Percentiles rank a stretch among this genome's conserved stretches.
phyloP scores from a whole-genome alignment of 2,797 vertebrate genomes.

The Oophaga sylvatica region DNA sequence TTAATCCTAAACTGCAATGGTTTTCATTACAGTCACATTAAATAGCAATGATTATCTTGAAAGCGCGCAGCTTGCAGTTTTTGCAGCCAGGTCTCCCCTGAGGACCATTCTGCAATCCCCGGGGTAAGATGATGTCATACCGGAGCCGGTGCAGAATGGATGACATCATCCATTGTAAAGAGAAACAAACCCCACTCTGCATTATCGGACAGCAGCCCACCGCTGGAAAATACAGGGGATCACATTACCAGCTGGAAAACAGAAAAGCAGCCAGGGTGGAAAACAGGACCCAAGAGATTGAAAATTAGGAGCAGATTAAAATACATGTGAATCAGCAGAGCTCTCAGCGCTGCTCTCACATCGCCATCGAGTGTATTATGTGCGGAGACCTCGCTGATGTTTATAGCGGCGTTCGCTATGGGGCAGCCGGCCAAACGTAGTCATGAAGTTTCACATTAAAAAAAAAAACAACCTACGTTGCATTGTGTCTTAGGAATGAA shows the following conservation, averaged over 20 bases:
- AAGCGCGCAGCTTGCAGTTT: constrained; percentile 40
- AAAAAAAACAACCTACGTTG: background rate
- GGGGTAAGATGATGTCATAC: constrained; percentile 72
- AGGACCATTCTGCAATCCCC: constrained; percentile 64
- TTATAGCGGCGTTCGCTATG: background rate
- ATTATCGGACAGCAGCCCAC: constrained; percentile 41
- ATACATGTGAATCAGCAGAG: constrained; percentile 49
- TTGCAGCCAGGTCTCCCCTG: background rate
- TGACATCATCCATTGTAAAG: constrained; percentile 65
- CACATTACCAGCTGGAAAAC: constrained; percentile 52
- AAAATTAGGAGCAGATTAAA: constrained; percentile 45
- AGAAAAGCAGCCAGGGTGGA: constrained; percentile 48
- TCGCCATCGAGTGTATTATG: constrained; percentile 5
- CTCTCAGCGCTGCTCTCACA: constrained; percentile 29
- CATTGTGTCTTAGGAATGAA: no score
- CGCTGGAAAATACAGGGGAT: constrained; percentile 31
- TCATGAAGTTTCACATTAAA: background rate
- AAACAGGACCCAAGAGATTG: constrained; percentile 51
- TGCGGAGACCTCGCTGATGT: constrained; percentile 13
- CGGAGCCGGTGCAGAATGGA: constrained; percentile 64
- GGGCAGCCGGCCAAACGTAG: background rate
- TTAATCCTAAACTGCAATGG: constrained; percentile 32
- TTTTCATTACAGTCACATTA: constrained; percentile 57
- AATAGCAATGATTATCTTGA: constrained; percentile 55
- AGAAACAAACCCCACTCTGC: constrained; percentile 34